Evolutionary conservation across 2,113 vertebrate species (phyloP).

Genomic region (Equus przewalskii): DNA sequence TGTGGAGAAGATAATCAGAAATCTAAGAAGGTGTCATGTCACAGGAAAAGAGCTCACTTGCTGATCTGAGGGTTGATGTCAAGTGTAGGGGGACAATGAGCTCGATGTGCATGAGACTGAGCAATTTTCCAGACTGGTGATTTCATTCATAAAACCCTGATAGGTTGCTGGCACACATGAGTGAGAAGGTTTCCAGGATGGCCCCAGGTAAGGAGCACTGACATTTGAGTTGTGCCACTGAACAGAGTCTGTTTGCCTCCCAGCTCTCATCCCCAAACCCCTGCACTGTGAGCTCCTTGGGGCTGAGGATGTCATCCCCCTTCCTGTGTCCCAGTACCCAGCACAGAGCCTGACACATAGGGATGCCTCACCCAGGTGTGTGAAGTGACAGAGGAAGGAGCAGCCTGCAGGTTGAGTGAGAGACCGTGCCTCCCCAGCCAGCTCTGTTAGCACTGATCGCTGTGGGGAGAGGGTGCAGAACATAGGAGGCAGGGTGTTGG

Average conservation of each 20-base stretch:
- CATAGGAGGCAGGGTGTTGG: not conserved
- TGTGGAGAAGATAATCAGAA: not conserved
- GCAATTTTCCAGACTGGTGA: not conserved
- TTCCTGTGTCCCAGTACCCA: not conserved
- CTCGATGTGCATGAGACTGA: not conserved
- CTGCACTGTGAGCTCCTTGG: not conserved
- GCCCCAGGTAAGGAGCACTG: not conserved
- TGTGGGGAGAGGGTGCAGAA: not conserved
- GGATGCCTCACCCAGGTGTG: not conserved
- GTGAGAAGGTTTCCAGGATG: not conserved
- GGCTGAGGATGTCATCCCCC: not conserved
- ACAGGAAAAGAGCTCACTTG: not conserved
- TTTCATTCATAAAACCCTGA: not conserved
- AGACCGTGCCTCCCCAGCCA: not conserved
- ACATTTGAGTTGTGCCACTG: not conserved
- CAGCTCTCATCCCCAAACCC: too few relatives aligned
- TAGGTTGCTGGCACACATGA: not conserved
- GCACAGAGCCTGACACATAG: not conserved
- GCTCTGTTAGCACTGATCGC: not conserved
- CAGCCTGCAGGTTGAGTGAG: not conserved
- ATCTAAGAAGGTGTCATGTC: not conserved
- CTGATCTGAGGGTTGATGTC: not conserved
- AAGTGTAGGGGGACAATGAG: rapidly evolving
- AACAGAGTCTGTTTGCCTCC: not conserved
- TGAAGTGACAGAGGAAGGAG: not conserved